These are phyloP conservation scores for Pomatorhinus ruficollis DNA, from an alignment of 2,113 vertebrate species.

Conservation along the genomic window DNA sequence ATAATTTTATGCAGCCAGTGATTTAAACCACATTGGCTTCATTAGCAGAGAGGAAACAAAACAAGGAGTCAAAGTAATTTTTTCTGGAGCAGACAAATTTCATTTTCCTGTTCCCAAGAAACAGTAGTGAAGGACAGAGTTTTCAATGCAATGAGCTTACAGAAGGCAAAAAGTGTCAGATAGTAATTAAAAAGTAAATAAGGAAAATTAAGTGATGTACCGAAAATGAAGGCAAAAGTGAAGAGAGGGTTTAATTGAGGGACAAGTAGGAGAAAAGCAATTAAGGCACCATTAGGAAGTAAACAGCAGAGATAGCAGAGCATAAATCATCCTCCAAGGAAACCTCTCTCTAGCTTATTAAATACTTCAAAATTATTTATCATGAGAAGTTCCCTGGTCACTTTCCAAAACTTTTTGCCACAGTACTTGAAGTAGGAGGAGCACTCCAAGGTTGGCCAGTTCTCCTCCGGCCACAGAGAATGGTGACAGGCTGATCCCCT, in stretches of 20 bases:
- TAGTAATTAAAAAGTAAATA: conserved; percentile 23
- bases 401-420: neutral
- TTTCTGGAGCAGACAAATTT: neutral
- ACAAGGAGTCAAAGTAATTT: neutral
- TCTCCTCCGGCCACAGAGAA: neutral
- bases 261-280: conserved; percentile 12
- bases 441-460: neutral
- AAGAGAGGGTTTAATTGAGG: conserved; percentile 24
- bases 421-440: neutral
- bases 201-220: conserved; percentile 28
- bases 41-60: conserved; percentile 1
- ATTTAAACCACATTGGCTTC: neutral
- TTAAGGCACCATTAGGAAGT: conserved; percentile 38
- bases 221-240: conserved; percentile 4
- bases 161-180: neutral
- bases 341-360: neutral
- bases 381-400: neutral
- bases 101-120: neutral
- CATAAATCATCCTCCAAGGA: conserved; percentile 9
- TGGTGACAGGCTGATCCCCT: neutral
- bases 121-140: neutral
- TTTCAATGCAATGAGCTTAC: neutral
- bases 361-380: neutral
- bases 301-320: neutral
- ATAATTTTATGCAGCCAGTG: neutral